Percentiles rank a stretch among this genome's conserved stretches.
Conservation (phyloP, 2,888 invertebrate species). For the Pollenia amentaria region DNA sequence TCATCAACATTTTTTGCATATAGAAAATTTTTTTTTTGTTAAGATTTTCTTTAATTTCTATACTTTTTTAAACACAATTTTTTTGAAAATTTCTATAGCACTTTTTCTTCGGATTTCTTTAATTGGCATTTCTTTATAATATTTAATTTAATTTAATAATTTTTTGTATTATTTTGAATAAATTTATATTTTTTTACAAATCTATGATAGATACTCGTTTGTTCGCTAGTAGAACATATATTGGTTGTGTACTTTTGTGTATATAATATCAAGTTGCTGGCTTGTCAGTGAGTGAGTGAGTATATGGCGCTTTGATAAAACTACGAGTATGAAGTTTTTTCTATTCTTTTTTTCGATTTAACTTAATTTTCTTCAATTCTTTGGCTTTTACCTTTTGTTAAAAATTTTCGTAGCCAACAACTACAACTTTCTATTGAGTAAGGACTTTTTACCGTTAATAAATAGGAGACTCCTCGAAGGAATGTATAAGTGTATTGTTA, state of each 20-base stretch:
- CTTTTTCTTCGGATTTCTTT: conserved; percentile 2
- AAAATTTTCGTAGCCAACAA: conserved; percentile 38
- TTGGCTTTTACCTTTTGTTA: conserved; percentile 34
- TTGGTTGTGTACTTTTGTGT: conserved; percentile 53
- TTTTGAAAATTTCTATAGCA: background rate
- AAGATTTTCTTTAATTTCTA: background rate
- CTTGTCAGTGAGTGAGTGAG: conserved; percentile 31
- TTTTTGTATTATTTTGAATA: conserved; percentile 9
- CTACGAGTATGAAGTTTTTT: conserved; percentile 47
- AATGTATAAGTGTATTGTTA: background rate
- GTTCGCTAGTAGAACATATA: conserved; percentile 27
- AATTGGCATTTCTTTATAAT: background rate
- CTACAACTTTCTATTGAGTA: conserved; percentile 36
- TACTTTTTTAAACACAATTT: background rate
- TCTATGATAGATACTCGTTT: conserved; percentile 49
- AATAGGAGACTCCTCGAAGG: background rate
- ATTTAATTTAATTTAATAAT: background rate
- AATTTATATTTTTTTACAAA: conserved; percentile 17
- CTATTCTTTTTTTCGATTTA: conserved; percentile 31
- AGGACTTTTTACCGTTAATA: conserved; percentile 45
- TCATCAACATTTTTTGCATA: background rate
- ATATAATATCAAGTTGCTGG: conserved; percentile 51
- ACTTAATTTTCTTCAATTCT: conserved; percentile 57
- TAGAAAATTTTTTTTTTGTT: background rate
- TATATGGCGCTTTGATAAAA: conserved; percentile 34